Conservation (phyloP, 2,797 vertebrate species). For the Macrochelys suwanniensis region DNA sequence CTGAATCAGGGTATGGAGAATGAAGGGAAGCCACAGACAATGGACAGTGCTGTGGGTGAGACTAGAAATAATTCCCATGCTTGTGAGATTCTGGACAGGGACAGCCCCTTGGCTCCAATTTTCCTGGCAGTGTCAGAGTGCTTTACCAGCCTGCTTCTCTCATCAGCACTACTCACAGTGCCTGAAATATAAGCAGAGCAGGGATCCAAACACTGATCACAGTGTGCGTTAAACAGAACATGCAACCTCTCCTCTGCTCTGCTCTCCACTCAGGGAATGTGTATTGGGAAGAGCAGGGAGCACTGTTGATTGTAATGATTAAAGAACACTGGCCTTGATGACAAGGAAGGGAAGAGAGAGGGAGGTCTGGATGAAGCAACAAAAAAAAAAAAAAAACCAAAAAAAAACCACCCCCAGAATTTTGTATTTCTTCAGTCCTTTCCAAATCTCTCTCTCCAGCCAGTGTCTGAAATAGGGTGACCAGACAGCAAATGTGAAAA, state of each 20-base stretch:
- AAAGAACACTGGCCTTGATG: neutral
- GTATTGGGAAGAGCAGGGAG: neutral
- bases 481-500: too few species aligned
- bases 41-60: neutral
- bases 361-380: neutral
- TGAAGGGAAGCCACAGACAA: neutral
- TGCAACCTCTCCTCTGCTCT: neutral
- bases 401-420: too few species aligned
- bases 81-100: neutral
- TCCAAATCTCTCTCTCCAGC: constrained; percentile 30
- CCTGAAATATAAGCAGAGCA: neutral
- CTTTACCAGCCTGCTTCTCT: neutral
- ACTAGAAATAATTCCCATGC: neutral
- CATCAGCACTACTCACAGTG: neutral
- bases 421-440: too few species aligned
- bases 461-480: neutral
- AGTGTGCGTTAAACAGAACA: neutral
- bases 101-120: neutral
- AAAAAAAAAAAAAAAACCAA: too few species aligned
- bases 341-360: neutral
- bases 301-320: neutral
- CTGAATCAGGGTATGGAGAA: neutral
- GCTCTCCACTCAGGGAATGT: neutral
- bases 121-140: neutral
- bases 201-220: neutral